A percentile compares a stretch with the other conserved stretches of the same genome.
Evolutionary conservation across 2,888 invertebrate genomes (phyloP).

Genomic region (Drosophila barbarae): DNA sequence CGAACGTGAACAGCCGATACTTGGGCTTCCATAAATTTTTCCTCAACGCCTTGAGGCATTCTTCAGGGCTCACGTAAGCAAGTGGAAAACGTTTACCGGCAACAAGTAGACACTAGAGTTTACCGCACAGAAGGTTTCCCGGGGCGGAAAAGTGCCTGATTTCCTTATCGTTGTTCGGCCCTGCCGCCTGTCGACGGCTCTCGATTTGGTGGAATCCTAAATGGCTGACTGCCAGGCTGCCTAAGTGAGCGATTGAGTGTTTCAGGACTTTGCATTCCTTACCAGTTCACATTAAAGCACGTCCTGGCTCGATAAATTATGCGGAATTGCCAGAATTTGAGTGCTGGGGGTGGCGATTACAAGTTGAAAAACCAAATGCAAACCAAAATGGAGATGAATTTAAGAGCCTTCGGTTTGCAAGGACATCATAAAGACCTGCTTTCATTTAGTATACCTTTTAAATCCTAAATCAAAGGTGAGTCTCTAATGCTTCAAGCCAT

Average conservation of each 20-base stretch:
- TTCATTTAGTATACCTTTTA: neutral
- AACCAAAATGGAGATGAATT: neutral
- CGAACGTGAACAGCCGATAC: constrained; percentile 39
- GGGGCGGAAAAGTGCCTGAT: constrained; percentile 18
- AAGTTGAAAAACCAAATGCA: neutral
- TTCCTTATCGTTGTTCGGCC: constrained; percentile 27
- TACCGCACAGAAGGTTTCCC: constrained; percentile 3
- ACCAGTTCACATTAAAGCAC: constrained; percentile 29
- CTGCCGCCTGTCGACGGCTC: constrained; percentile 22
- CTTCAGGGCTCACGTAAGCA: constrained; percentile 5
- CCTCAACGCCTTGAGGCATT: constrained; percentile 28
- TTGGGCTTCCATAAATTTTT: constrained; percentile 48
- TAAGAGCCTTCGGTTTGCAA: neutral
- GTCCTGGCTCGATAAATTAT: constrained; percentile 16
- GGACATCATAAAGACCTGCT: too few relatives aligned
- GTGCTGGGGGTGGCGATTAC: neutral
- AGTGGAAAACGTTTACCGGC: constrained; percentile 52
- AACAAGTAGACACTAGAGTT: constrained; percentile 53
- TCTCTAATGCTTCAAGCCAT: neutral
- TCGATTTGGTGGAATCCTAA: constrained; percentile 32
- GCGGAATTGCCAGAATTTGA: neutral
- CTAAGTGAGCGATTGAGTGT: constrained; percentile 37
- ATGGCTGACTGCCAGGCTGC: constrained; percentile 33
- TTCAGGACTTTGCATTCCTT: constrained; percentile 37
- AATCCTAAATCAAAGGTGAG: neutral